Percentiles rank a stretch among this genome's conserved stretches.
Conservation (phyloP, 2,113 vertebrate species). For the Origma solitaria region DNA sequence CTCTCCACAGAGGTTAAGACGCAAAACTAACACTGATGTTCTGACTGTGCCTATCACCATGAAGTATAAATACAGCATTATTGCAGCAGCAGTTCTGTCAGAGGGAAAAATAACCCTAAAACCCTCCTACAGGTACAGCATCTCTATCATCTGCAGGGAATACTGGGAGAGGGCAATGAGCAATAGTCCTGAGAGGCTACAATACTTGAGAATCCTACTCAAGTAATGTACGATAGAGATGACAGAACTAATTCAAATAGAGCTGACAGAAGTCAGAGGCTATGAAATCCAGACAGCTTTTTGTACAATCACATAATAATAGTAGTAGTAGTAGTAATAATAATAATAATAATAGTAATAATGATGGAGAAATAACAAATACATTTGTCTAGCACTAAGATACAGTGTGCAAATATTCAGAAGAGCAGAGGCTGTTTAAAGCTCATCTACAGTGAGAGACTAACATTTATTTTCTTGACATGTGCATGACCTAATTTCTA, state of each 20-base stretch:
- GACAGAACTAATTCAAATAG: slow-evolving; percentile 5
- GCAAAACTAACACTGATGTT: background rate
- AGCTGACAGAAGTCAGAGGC: background rate
- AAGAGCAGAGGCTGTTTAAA: background rate
- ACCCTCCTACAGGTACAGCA: background rate
- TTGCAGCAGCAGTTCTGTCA: background rate
- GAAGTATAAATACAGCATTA: background rate
- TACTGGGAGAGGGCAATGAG: background rate
- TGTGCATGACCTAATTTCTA: background rate
- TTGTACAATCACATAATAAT: background rate
- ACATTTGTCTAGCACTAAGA: background rate
- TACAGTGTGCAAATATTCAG: background rate
- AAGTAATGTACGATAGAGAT: background rate
- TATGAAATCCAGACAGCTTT: slow-evolving; percentile 2
- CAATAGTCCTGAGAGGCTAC: background rate
- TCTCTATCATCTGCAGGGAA: background rate
- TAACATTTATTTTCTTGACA: background rate
- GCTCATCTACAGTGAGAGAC: background rate
- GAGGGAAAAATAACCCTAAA: background rate
- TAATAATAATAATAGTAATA: background rate
- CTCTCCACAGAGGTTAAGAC: background rate
- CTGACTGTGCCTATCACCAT: background rate
- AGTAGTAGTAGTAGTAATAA: background rate
- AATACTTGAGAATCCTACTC: background rate
- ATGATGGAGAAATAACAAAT: background rate